Evolutionary conservation across 2,888 invertebrate genomes (phyloP).

Genomic region (Lumbricus terrestris): DNA sequence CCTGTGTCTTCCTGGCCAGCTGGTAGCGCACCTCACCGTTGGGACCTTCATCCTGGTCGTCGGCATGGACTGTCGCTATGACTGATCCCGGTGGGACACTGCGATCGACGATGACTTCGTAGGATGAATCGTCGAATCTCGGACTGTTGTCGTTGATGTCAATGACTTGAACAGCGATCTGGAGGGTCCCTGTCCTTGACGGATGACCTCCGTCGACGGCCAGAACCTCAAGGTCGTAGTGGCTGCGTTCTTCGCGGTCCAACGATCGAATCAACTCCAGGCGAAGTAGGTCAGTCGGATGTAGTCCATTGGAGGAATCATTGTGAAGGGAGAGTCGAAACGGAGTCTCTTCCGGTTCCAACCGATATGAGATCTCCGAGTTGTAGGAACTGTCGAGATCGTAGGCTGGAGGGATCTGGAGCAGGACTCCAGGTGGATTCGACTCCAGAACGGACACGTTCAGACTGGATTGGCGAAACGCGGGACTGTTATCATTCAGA

Average conservation of each 20-base stretch:
- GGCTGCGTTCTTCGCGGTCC: neutral
- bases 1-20: slow-evolving; percentile 67
- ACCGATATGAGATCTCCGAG: slow-evolving; percentile 34
- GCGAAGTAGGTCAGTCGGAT: neutral
- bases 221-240: neutral
- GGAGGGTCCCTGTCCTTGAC: neutral
- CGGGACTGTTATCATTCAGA: slow-evolving; percentile 39
- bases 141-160: slow-evolving; percentile 23
- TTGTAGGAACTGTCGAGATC: slow-evolving; percentile 36
- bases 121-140: neutral
- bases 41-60: slow-evolving; percentile 67
- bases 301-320: neutral
- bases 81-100: slow-evolving; percentile 72
- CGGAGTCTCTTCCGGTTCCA: neutral
- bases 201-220: slow-evolving; percentile 18
- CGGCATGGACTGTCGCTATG: slow-evolving; percentile 63
- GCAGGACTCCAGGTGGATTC: slow-evolving; percentile 29
- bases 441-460: slow-evolving; percentile 34
- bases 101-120: neutral
- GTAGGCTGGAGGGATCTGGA: slow-evolving; percentile 34
- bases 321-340: neutral
- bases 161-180: neutral
- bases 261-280: neutral
- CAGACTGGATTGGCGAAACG: slow-evolving; percentile 33
- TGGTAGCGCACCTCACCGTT: slow-evolving; percentile 85